phyloP scores from a whole-genome alignment of 2,888 invertebrate genomes.

The Glyphotaelius pellucidus region DNA sequence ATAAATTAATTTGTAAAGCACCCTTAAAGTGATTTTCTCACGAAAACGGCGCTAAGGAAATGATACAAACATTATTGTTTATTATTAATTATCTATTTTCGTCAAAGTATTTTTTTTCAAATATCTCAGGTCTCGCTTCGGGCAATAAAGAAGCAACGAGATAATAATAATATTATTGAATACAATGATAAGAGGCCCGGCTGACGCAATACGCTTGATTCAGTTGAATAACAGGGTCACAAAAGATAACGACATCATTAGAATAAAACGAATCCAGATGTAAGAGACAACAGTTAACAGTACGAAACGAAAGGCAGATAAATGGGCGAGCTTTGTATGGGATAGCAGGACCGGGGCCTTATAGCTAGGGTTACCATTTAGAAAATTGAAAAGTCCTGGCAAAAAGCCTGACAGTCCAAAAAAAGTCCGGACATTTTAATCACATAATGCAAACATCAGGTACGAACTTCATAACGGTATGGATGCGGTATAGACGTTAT shows the following conservation, averaged over 20 bases:
- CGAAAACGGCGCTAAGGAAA: too few relatives aligned
- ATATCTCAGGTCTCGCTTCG: neutral
- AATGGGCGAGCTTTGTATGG: neutral
- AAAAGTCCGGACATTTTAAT: too few relatives aligned
- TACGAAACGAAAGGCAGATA: constrained; percentile 13
- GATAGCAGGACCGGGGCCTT: neutral
- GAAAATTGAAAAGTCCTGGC: too few relatives aligned
- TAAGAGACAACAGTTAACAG: neutral
- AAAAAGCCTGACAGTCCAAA: too few relatives aligned
- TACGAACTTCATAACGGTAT: too few relatives aligned
- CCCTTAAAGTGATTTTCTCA: too few relatives aligned
- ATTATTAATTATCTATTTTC: neutral
- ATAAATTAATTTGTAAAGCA: too few relatives aligned
- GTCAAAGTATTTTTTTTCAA: neutral
- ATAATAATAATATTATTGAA: neutral
- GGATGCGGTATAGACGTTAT: too few relatives aligned
- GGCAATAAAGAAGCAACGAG: neutral
- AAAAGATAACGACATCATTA: constrained; percentile 18
- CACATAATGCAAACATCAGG: too few relatives aligned
- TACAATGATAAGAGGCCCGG: neutral
- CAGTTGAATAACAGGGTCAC: constrained; percentile 2
- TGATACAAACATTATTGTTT: too few relatives aligned
- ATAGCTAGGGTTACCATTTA: too few relatives aligned
- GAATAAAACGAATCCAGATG: constrained; percentile 9
- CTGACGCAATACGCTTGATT: neutral